Base-by-base conservation (phyloP, 2,888 invertebrate species). In the Antheraea yamamai region DNA sequence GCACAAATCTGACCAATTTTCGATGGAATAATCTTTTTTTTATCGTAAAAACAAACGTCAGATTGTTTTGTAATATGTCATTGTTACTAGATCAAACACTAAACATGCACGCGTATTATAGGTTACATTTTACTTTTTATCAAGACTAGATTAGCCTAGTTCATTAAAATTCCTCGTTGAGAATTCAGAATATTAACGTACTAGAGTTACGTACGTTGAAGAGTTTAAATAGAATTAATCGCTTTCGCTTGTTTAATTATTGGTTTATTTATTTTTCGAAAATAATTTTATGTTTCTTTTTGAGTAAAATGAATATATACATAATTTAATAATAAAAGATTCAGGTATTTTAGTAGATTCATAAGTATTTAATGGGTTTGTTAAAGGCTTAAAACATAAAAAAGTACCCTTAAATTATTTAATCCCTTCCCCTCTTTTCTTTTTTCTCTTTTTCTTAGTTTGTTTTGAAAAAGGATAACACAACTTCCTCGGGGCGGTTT, bases 1-100 rank as follows among this genome's bases (percentile, higher is more conserved):
- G 23, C 79, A 81, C 77, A 78, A 77, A 79, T 73, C 75, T 77
- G 70, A 79, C 75, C 76, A 74, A 35, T 26, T n/a, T 55, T 70
- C 14, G 23, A 61, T 23, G 64, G 12, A 23, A 61, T 23, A n/a
- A 61, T 61, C n/a, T 10, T 8, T 61, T 61, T 23, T 61, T 55
- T 55, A 55, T 20, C n/a, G 23, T 20, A 10, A 20, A 61, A n/a
- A 7, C n/a, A 7, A 61, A 4, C n/a, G n/a, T 61, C 2, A 61
- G 10, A 23, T 23, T 61, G 23, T 61, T 58, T 61, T 10, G 61
- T 61, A n/a, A 23, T 12, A 61, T 61, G 10, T 58, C 58, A 58
- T 8, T 23, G 10, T n/a, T 58, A 23, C n/a, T 61, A 23, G 8
- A 55, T 6, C 7, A 55, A 55, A 8, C 0, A 55, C 18, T 55